Evolutionary conservation across 2,888 invertebrate species (phyloP).

Genomic region (Cacoxenus indagator): DNA sequence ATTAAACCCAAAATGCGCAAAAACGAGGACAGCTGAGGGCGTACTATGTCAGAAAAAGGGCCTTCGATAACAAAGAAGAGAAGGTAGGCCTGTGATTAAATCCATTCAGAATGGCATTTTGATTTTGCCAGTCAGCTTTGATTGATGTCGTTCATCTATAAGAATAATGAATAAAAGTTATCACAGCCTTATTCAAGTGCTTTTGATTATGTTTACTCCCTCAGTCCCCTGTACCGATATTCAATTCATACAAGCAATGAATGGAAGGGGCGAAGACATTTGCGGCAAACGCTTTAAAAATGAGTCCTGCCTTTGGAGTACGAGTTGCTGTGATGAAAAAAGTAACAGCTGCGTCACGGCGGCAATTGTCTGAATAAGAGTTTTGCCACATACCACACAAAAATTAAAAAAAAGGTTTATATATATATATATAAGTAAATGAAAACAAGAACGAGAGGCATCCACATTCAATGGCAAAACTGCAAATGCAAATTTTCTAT

Average conservation of each 20-base stretch:
- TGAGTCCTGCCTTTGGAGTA: background rate
- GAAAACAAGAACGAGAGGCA: background rate
- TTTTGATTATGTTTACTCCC: conserved; percentile 22
- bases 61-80: conserved; percentile 12
- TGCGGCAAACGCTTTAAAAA: conserved; percentile 17
- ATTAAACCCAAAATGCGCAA: conserved; percentile 5
- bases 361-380: conserved; percentile 45
- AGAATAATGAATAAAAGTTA: conserved; percentile 57
- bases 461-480: conserved; percentile 1
- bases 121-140: conserved; percentile 55
- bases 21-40: conserved; percentile 4
- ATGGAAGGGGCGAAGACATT: background rate
- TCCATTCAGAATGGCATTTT: conserved; percentile 52
- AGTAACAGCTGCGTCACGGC: conserved; percentile 50
- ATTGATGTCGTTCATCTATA: conserved; percentile 29
- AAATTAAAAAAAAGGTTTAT: too few species aligned
- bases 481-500: conserved; percentile 17
- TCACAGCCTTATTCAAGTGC: conserved; percentile 47
- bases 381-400: too few species aligned
- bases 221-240: background rate
- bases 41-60: conserved; percentile 33
- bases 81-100: conserved; percentile 11
- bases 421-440: too few species aligned
- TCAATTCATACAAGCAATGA: background rate
- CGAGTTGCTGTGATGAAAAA: conserved; percentile 25